A percentile compares a stretch with the other conserved stretches of the same genome.
Conservation (phyloP, 1,140 invertebrate genomes). For the Thaumatotibia leucotreta region DNA sequence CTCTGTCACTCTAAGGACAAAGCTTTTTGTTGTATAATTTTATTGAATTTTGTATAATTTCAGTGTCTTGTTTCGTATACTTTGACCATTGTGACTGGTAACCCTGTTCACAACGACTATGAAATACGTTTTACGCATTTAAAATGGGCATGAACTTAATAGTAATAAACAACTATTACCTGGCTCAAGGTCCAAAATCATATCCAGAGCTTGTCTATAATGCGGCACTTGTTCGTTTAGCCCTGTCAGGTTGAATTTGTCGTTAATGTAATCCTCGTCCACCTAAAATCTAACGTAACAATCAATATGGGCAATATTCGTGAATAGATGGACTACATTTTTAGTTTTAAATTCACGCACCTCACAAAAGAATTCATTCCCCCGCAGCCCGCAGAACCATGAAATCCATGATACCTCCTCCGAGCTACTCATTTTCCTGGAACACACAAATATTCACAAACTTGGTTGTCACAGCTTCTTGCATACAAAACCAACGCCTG, state of each 20-base stretch:
- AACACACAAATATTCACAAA: conserved; percentile 30
- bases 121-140: no score
- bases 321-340: neutral
- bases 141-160: no score
- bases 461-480: conserved; percentile 16
- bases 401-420: conserved; percentile 99
- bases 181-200: conserved; percentile 99
- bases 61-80: no score
- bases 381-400: conserved; percentile 99
- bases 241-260: conserved; percentile 99
- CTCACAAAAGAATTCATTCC: conserved; percentile 99
- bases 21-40: no score
- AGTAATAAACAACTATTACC: no score
- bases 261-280: conserved; percentile 99
- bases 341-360: conserved; percentile 72
- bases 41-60: no score
- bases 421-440: conserved; percentile 98
- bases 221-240: conserved; percentile 99
- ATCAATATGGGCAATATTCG: conserved; percentile 26
- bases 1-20: no score
- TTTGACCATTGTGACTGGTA: no score
- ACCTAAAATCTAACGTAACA: conserved; percentile 82
- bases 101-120: neutral
- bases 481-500: conserved; percentile 42
- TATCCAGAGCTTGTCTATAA: conserved; percentile 98